These are phyloP conservation scores for Eriosoma lanigerum DNA, from an alignment of 1,140 invertebrate species.

Conservation along the genomic window DNA sequence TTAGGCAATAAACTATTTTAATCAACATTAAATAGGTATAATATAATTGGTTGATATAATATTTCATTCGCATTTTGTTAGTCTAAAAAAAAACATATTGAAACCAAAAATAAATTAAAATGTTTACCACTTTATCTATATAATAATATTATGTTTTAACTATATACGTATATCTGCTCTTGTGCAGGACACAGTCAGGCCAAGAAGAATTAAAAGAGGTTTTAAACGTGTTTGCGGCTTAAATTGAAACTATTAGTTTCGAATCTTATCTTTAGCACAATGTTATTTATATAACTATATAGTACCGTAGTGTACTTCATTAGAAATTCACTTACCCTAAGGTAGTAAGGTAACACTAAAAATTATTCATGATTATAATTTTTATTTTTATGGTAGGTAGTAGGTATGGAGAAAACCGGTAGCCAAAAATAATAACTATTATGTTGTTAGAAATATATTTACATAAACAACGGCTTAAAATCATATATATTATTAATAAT, in stretches of 20 bases:
- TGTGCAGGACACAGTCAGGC: no score
- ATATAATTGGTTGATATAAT: no score
- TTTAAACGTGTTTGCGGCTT: not conserved
- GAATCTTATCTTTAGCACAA: not conserved
- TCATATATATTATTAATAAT: slow-evolving; percentile 5
- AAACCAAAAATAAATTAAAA: no score
- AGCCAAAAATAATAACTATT: slow-evolving; percentile 35
- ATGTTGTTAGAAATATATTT: slow-evolving; percentile 28
- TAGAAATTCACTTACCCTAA: slow-evolving; percentile 3
- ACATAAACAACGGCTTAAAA: slow-evolving; percentile 32
- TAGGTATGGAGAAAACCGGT: slow-evolving; percentile 11
- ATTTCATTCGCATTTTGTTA: no score
- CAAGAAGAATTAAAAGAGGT: not conserved
- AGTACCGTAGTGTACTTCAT: not conserved
- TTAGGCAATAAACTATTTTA: no score
- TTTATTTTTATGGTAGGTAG: not conserved
- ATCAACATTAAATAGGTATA: no score
- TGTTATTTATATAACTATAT: not conserved
- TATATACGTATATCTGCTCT: no score
- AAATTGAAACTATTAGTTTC: slow-evolving; percentile 8
- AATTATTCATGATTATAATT: slow-evolving; percentile 22
- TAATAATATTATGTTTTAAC: no score
- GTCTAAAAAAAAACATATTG: no score
- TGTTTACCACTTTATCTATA: no score
- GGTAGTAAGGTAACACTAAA: slow-evolving; percentile 2